These are phyloP conservation scores for Hemicordylus capensis DNA, from an alignment of 2,113 vertebrate species.

Conservation along the genomic window DNA sequence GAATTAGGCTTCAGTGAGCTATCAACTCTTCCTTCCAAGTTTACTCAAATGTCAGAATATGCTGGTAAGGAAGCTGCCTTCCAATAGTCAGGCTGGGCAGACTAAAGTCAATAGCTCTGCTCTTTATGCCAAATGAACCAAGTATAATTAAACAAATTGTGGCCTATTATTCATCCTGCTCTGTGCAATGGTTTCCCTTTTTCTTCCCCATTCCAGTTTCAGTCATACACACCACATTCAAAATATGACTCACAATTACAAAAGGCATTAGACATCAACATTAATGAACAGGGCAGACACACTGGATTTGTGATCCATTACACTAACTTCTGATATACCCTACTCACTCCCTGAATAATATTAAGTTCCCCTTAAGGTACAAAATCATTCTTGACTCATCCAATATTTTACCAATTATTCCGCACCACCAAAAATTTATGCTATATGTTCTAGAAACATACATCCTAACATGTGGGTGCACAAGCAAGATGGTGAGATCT, in stretches of 20 bases:
- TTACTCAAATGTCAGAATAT: not conserved
- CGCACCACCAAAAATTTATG: not conserved
- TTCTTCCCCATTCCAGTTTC: not conserved
- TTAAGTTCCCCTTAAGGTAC: no score
- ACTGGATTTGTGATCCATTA: not conserved
- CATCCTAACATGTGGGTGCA: no score
- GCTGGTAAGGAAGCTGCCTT: not conserved
- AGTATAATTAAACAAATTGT: not conserved
- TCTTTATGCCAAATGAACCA: not conserved
- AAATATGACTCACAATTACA: not conserved
- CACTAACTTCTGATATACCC: not conserved
- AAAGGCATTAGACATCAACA: not conserved
- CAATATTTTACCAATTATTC: not conserved
- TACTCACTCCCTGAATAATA: not conserved
- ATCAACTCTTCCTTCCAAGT: not conserved
- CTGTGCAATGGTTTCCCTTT: not conserved
- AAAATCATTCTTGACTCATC: not conserved
- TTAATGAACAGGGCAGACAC: not conserved
- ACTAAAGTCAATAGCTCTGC: not conserved
- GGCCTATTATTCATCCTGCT: not conserved
- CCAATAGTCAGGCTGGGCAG: not conserved
- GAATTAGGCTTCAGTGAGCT: not conserved
- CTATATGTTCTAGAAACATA: no score
- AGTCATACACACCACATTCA: not conserved
- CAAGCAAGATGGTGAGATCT: no score